These are phyloP conservation scores for Aspidiotus destructor DNA, from an alignment of 2,888 invertebrate species.

Conservation along the genomic window DNA sequence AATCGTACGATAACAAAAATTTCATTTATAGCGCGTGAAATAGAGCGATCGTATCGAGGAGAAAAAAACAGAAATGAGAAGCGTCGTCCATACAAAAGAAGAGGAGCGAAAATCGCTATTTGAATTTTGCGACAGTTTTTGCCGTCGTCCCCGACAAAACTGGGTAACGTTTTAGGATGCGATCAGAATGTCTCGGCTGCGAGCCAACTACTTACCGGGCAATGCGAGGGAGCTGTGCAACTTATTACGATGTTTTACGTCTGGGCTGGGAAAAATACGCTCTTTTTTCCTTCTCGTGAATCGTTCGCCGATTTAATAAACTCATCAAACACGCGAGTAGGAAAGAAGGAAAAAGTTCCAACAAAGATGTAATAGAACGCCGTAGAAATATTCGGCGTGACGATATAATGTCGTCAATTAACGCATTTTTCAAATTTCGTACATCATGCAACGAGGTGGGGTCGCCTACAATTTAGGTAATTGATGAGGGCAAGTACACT, in stretches of 20 bases:
- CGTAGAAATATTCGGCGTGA: too few species aligned
- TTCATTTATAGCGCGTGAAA: too few species aligned
- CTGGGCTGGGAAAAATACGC: conserved; percentile 1
- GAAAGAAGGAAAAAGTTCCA: too few species aligned
- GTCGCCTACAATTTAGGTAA: too few species aligned
- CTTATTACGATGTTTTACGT: not conserved
- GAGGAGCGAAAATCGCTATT: not conserved
- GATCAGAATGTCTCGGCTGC: conserved; percentile 22
- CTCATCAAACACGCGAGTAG: too few species aligned
- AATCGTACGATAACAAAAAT: not conserved
- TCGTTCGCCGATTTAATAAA: too few species aligned
- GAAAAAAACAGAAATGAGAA: not conserved
- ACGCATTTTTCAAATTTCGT: too few species aligned
- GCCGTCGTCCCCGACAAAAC: not conserved
- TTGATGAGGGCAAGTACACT: too few species aligned
- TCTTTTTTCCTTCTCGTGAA: not conserved
- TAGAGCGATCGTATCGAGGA: not conserved
- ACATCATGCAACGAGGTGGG: too few species aligned
- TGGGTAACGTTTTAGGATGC: conserved; percentile 20
- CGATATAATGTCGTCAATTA: too few species aligned
- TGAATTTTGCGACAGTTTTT: not conserved
- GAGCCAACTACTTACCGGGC: conserved; percentile 18
- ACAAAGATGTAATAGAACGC: too few species aligned
- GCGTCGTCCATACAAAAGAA: not conserved
- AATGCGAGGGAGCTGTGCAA: not conserved